Conservation (phyloP, 2,888 invertebrate genomes). For the Tridacna gigas region DNA sequence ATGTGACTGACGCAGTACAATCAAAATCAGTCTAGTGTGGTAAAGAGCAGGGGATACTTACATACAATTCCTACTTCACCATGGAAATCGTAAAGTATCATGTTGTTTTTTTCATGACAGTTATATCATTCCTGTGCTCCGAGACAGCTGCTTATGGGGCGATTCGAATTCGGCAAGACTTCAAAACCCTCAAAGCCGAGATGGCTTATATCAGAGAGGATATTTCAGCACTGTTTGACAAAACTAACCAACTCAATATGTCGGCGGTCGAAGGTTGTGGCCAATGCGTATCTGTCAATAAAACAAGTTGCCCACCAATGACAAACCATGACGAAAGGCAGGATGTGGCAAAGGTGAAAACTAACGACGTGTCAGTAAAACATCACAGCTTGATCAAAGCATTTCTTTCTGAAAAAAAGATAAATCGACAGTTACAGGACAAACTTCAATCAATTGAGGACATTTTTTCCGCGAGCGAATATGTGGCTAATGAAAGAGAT, state of each 20-base stretch:
- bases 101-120: no score
- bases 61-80: no score
- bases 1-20: no score
- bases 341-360: no score
- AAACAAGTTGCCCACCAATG: background rate
- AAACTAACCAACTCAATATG: background rate
- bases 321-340: background rate
- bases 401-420: background rate
- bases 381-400: background rate
- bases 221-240: background rate
- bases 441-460: background rate
- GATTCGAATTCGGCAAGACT: background rate
- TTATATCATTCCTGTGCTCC: no score
- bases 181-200: no score
- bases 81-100: no score
- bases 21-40: no score
- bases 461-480: background rate
- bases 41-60: no score
- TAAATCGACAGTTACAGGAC: background rate
- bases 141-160: no score
- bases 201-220: background rate
- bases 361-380: background rate
- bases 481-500: background rate
- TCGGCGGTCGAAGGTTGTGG: background rate
- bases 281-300: background rate